These are phyloP conservation scores for Heliconius erato DNA, from an alignment of 2,888 invertebrate species.

Conservation along the genomic window DNA sequence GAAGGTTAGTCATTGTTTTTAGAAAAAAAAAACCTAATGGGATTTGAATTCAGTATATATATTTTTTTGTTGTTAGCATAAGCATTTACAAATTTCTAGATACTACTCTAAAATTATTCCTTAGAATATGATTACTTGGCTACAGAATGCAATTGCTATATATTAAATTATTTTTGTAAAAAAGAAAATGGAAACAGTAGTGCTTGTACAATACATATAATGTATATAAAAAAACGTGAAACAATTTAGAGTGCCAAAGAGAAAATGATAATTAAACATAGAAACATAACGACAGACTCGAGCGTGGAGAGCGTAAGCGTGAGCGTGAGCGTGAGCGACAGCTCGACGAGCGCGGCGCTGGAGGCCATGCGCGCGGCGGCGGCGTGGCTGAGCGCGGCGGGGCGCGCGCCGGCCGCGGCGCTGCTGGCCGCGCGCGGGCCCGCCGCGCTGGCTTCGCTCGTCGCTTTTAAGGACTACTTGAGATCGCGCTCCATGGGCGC, in stretches of 20 bases:
- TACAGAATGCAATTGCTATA: too few relatives aligned
- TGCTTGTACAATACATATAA: too few relatives aligned
- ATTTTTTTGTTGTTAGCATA: not conserved
- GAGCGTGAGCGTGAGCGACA: slow-evolving; percentile 70
- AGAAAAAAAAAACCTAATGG: not conserved
- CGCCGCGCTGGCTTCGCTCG: slow-evolving; percentile 90
- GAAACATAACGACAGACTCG: slow-evolving; percentile 65
- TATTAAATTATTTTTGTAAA: too few relatives aligned
- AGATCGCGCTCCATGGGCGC: slow-evolving; percentile 91
- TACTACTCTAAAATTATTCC: too few relatives aligned
- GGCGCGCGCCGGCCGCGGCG: slow-evolving; percentile 67
- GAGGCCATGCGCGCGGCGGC: slow-evolving; percentile 92
- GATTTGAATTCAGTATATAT: not conserved
- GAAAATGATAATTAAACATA: too few relatives aligned
- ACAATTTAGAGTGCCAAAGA: too few relatives aligned
- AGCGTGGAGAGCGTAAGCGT: slow-evolving; percentile 81
- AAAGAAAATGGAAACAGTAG: too few relatives aligned
- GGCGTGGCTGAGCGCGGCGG: slow-evolving; percentile 91
- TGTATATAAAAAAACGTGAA: too few relatives aligned
- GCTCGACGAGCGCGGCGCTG: slow-evolving; percentile 64
- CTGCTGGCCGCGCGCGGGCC: slow-evolving; percentile 88
- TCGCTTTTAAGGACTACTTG: slow-evolving; percentile 92
- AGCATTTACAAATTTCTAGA: too few relatives aligned
- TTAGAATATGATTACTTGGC: too few relatives aligned
- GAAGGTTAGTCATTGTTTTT: slow-evolving; percentile 87